Percentiles rank a stretch among this genome's conserved stretches.
phyloP scores from a whole-genome alignment of 2,888 invertebrate species.

The Ochropleura leucogaster region DNA sequence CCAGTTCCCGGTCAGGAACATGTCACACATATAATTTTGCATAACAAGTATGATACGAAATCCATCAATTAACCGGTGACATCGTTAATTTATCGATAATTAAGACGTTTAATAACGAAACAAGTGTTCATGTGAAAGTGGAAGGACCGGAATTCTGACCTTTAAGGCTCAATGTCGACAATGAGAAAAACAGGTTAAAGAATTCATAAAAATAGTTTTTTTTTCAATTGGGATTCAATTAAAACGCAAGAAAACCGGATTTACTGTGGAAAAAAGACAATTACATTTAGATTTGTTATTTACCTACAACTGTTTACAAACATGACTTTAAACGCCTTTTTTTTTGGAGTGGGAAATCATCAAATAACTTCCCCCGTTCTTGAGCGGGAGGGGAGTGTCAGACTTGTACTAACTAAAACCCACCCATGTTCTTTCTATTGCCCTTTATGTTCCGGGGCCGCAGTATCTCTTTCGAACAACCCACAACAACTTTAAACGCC shows the following conservation, averaged over 20 bases:
- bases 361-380: too few relatives aligned
- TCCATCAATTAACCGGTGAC: conserved; percentile 33
- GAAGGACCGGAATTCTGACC: conserved; percentile 23
- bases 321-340: not conserved
- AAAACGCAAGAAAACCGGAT: not conserved
- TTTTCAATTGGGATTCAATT: not conserved
- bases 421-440: too few relatives aligned
- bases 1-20: not conserved
- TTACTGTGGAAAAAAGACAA: not conserved
- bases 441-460: too few relatives aligned
- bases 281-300: not conserved
- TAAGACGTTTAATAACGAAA: conserved; percentile 43
- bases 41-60: conserved; percentile 14
- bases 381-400: too few relatives aligned
- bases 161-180: conserved; percentile 14
- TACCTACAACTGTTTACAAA: not conserved
- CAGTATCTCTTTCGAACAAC: too few relatives aligned
- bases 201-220: not conserved
- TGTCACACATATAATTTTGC: conserved; percentile 19
- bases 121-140: conserved; percentile 55
- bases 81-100: conserved; percentile 54
- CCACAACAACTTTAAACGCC: not conserved
- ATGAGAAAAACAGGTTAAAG: not conserved
- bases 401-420: too few relatives aligned
- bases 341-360: too few relatives aligned